Conservation (phyloP, 2,113 vertebrate species). For the Picathartes gymnocephalus region DNA sequence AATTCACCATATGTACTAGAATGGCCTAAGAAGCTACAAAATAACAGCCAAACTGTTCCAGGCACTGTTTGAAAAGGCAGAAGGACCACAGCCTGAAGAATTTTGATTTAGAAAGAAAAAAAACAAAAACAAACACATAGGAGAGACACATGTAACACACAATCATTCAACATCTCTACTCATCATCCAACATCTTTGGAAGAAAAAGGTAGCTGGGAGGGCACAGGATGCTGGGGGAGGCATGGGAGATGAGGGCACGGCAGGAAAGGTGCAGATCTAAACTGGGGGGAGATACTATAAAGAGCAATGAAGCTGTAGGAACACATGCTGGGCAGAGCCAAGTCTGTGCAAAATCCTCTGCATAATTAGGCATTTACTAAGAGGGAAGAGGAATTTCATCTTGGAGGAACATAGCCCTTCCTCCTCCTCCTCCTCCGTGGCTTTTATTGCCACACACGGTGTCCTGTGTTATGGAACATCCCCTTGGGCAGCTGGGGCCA, state of each 20-base stretch:
- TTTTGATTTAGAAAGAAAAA: not conserved
- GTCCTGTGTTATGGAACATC: accelerated
- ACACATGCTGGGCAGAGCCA: accelerated
- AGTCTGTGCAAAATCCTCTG: not conserved
- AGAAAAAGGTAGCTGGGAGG: not conserved
- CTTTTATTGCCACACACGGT: accelerated
- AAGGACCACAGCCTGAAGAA: not conserved
- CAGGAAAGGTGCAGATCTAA: not conserved
- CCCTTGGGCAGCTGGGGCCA: accelerated
- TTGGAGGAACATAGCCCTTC: accelerated
- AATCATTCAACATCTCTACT: not conserved
- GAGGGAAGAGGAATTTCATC: not conserved
- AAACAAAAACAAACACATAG: accelerated
- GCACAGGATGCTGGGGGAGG: accelerated
- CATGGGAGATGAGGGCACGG: not conserved
- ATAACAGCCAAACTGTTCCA: not conserved
- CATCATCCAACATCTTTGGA: not conserved
- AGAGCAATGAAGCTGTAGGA: not conserved
- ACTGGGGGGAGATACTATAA: too few species aligned
- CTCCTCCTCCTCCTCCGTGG: not conserved
- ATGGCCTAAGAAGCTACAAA: not conserved
- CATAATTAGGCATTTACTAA: not conserved
- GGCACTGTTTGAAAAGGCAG: not conserved
- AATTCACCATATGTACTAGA: not conserved
- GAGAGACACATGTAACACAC: not conserved